Conservation (phyloP, 2,888 invertebrate genomes). For the Tachina grossa region DNA sequence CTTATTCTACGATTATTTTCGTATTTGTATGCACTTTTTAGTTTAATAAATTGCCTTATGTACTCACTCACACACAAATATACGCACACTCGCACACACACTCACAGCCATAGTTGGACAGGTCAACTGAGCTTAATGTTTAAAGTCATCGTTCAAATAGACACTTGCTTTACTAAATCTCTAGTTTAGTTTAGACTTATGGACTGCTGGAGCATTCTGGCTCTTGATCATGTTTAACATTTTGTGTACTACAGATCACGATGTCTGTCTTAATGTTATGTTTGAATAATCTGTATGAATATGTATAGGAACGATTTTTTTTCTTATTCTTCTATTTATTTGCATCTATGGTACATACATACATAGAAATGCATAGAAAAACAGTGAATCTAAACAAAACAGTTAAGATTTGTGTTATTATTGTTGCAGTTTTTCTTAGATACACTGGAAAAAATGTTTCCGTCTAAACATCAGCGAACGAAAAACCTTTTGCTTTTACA, state of each 20-base stretch:
- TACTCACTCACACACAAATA: slow-evolving; percentile 14
- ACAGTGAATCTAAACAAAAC: slow-evolving; percentile 50
- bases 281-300: slow-evolving; percentile 41
- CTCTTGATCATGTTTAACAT: slow-evolving; percentile 64
- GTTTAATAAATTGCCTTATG: slow-evolving; percentile 55
- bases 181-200: slow-evolving; percentile 57
- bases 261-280: slow-evolving; percentile 20
- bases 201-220: slow-evolving; percentile 26
- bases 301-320: slow-evolving; percentile 17
- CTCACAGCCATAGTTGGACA: slow-evolving; percentile 42
- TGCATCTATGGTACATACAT: background rate
- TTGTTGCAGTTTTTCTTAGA: slow-evolving; percentile 32
- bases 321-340: background rate
- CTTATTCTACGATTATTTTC: slow-evolving; percentile 53
- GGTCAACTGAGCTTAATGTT: slow-evolving; percentile 66
- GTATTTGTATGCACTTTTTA: slow-evolving; percentile 61
- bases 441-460: background rate
- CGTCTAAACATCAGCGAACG: background rate
- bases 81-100: slow-evolving; percentile 1
- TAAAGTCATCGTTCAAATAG: slow-evolving; percentile 71
- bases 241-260: slow-evolving; percentile 67
- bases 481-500: no score
- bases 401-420: slow-evolving; percentile 66
- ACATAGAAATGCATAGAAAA: slow-evolving; percentile 23
- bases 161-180: slow-evolving; percentile 69